Base-by-base conservation (phyloP, 2,888 invertebrate genomes). In the Rugalucina vietnamica region DNA sequence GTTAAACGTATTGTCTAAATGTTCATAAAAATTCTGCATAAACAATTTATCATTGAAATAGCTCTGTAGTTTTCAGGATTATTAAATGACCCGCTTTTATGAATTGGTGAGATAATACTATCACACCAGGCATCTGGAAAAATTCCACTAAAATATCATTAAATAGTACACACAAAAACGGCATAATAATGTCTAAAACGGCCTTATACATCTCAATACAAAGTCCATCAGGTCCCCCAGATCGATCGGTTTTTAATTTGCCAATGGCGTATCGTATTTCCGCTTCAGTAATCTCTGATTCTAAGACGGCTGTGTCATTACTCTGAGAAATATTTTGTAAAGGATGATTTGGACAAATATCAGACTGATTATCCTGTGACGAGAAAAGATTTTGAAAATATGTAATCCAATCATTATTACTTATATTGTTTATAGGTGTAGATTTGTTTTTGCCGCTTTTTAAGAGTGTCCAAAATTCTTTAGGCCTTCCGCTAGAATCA, bases 91-190 rank as follows among this genome's bases (percentile, higher is more conserved):
- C 73, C 73, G 21, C 49, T 73, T 49, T 73, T 73, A 37, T 73
- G 43, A 3, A 73, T 85, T 1, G 79, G 82, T 12, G 80, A 70
- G 54, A 80, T 85, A 39, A 74, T 50, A 57, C 78, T 60, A 3
- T 75, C 71, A n/a, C 27, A 36, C 85, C 82, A 82, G 27, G 39
- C 29, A 21, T 73, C 71, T 8, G 82, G 82, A 54, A 82, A 85
- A 27, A 74, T 14, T 14, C 75, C 74, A 1, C 54, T 36, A 34
- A 85, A 34, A 82, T 83, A 37, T 65, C 27, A 50, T 76, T 83
- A 65, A 79, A 79, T 29, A 79, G 69, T 21, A 54, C 18, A n/a
- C 34, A 43, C 29, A 82, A 70, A 79, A 54, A 82, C 14, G 75
- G 79, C n/a, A 71, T 37, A 27, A 81, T 76, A 65, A 54, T 21